Conservation (phyloP, 2,113 vertebrate genomes). For the Rhagologus leucostigma region DNA sequence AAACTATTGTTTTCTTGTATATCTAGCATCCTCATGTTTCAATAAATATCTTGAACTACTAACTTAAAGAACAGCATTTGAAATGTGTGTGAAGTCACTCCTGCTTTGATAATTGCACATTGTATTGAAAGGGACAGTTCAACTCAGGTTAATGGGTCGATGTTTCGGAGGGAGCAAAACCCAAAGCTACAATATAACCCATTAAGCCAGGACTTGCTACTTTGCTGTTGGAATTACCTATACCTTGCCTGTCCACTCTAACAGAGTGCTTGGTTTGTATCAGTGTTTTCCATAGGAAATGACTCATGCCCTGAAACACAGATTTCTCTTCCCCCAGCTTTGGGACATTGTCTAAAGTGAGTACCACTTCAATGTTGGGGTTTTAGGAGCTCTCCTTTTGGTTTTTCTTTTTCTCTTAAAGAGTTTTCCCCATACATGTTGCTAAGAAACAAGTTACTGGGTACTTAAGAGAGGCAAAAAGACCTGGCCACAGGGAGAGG, state of each 20-base stretch:
- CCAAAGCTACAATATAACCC: neutral
- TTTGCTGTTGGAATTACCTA: neutral
- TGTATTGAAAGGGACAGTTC: neutral
- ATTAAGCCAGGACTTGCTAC: neutral
- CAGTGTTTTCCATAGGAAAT: neutral
- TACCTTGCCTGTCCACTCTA: neutral
- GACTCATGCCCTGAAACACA: neutral
- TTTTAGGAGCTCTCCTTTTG: too few relatives aligned
- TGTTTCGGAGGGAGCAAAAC: neutral
- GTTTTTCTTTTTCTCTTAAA: too few relatives aligned
- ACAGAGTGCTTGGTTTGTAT: neutral
- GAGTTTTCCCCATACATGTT: too few relatives aligned
- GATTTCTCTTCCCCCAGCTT: neutral
- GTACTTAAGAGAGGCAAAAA: too few relatives aligned
- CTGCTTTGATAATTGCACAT: neutral
- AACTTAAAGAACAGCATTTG: neutral
- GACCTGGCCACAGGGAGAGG: too few relatives aligned
- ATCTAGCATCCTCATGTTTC: neutral
- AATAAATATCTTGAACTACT: neutral
- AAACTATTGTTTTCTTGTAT: neutral
- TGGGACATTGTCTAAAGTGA: neutral
- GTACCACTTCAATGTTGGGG: neutral
- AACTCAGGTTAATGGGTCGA: rapidly evolving
- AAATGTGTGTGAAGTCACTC: neutral
- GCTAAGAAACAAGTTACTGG: too few relatives aligned